Percentiles rank a stretch among this genome's conserved stretches.
These are phyloP conservation scores for Barnardius zonarius DNA, from an alignment of 2,113 vertebrate genomes.

Conservation along the genomic window DNA sequence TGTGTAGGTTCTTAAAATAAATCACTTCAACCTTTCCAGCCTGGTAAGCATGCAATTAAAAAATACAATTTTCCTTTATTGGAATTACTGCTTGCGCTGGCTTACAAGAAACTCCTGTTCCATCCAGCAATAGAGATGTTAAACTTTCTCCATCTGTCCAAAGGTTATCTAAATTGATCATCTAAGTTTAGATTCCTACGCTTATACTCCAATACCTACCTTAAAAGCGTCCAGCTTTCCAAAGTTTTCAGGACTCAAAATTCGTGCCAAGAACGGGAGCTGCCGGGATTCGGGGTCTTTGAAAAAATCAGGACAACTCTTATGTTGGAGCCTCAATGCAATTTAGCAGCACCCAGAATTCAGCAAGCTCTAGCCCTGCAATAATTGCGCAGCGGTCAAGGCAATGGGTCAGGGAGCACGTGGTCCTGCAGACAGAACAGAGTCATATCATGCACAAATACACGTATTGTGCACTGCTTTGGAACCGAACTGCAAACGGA, in stretches of 20 bases:
- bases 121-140: not conserved
- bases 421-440: conserved; percentile 19
- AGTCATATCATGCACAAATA: conserved; percentile 10
- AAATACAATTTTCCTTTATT: not conserved
- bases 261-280: not conserved
- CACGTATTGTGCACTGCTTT: not conserved
- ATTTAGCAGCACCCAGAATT: not conserved
- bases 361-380: not conserved
- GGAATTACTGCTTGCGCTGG: not conserved
- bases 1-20: conserved; percentile 35
- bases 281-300: not conserved
- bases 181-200: not conserved
- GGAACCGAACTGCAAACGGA: conserved; percentile 10
- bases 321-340: not conserved
- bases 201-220: conserved; percentile 1
- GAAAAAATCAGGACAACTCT: not conserved
- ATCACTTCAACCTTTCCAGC: conserved; percentile 31
- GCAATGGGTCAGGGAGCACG: not conserved
- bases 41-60: conserved; percentile 27
- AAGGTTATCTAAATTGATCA: conserved; percentile 1
- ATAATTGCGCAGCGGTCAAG: not conserved
- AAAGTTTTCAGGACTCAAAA: not conserved
- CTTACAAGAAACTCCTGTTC: not conserved
- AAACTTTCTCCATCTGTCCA: conserved; percentile 40
- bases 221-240: not conserved